Percentiles rank a stretch among this genome's conserved stretches.
Conservation (phyloP, 1,140 invertebrate genomes). For the Oreohelix idahoensis region DNA sequence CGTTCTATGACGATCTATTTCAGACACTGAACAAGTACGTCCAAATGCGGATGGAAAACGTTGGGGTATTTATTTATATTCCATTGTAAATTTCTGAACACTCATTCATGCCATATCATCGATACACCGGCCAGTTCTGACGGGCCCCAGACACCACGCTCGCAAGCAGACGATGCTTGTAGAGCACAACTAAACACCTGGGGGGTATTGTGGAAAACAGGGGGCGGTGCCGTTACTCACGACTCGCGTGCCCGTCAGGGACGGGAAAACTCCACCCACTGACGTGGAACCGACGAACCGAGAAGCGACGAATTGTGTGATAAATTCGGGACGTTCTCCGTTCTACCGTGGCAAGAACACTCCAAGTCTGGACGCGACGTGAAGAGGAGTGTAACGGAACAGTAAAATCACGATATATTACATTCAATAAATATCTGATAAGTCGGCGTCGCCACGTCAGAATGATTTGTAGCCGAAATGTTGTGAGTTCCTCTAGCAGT, state of each 20-base stretch:
- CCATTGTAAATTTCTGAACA: background rate
- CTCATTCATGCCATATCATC: background rate
- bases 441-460: background rate
- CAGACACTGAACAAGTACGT: too few relatives aligned
- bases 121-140: background rate
- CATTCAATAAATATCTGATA: background rate
- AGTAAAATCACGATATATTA: background rate
- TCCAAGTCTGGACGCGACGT: background rate
- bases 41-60: background rate
- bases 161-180: background rate
- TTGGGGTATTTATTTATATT: background rate
- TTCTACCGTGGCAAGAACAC: background rate
- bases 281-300: background rate
- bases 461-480: background rate
- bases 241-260: background rate
- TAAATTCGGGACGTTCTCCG: background rate
- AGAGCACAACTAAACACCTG: background rate
- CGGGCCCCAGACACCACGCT: background rate
- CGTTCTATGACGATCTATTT: too few relatives aligned
- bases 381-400: background rate
- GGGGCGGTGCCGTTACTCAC: background rate
- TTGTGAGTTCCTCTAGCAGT: background rate
- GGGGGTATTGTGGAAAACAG: background rate
- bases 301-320: background rate
- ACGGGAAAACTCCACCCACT: background rate